Conservation (phyloP, 2,113 vertebrate genomes). For the Bucco capensis region DNA sequence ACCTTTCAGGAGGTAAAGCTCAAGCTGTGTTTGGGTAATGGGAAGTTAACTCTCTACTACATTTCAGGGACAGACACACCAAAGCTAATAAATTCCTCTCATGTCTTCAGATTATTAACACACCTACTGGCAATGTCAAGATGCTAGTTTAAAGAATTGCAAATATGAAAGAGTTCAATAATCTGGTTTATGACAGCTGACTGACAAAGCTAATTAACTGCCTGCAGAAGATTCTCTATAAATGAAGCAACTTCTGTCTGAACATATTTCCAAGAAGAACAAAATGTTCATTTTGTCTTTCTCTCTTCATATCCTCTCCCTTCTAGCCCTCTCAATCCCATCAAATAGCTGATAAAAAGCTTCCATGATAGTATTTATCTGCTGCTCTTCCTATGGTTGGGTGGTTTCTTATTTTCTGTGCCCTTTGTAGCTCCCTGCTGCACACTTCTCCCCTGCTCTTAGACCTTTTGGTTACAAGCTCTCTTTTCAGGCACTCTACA, state of each 20-base stretch:
- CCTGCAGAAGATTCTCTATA: constrained; percentile 54
- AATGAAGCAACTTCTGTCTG: constrained; percentile 57
- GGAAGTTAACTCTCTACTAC: constrained; percentile 52
- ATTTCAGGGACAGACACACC: constrained; percentile 59
- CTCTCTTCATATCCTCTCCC: background rate
- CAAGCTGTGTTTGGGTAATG: constrained; percentile 49
- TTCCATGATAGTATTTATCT: background rate
- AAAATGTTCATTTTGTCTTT: constrained; percentile 33
- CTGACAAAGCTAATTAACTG: constrained; percentile 73
- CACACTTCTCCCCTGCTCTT: background rate
- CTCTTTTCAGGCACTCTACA: background rate
- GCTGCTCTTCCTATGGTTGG: background rate
- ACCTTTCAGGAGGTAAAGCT: constrained; percentile 53
- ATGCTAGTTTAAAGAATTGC: constrained; percentile 66
- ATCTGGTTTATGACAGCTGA: constrained; percentile 67
- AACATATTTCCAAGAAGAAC: constrained; percentile 47
- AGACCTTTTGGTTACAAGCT: background rate
- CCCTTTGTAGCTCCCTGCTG: background rate
- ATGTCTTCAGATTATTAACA: constrained; percentile 70
- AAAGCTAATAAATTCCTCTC: constrained; percentile 71
- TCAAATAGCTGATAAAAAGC: background rate
- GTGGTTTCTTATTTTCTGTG: background rate
- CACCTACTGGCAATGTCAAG: constrained; percentile 68
- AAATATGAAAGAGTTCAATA: constrained; percentile 65
- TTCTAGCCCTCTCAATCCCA: background rate